Evolutionary conservation across 2,888 invertebrate species (phyloP).

Genomic region (Temnothorax rugatulus): DNA sequence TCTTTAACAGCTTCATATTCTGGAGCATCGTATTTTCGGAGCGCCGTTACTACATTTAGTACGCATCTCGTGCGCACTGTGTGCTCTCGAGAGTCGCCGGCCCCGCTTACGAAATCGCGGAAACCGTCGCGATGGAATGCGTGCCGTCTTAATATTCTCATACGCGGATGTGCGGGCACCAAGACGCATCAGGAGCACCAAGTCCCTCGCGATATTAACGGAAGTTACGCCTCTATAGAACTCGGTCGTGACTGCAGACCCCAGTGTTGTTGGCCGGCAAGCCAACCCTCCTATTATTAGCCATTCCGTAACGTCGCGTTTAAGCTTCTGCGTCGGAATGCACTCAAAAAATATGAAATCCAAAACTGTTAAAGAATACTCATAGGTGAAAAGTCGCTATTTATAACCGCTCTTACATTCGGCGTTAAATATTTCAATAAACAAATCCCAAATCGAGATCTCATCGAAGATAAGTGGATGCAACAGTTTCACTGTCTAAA

Average conservation of each 20-base stretch:
- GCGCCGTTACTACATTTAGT: neutral
- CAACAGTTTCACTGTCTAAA: neutral
- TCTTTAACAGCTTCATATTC: neutral
- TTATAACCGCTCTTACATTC: neutral
- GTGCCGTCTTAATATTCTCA: constrained; percentile 42
- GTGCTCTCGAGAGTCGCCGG: neutral
- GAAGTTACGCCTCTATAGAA: constrained; percentile 71
- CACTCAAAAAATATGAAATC: constrained; percentile 80
- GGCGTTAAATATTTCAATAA: neutral
- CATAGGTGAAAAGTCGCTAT: neutral
- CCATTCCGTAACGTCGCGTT: constrained; percentile 79
- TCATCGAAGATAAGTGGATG: neutral
- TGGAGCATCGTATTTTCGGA: constrained; percentile 1
- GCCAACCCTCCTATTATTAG: constrained; percentile 84
- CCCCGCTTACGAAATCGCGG: constrained; percentile 45
- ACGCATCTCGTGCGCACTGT: neutral
- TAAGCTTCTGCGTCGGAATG: constrained; percentile 75
- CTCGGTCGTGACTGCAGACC: constrained; percentile 66
- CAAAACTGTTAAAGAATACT: constrained; percentile 72
- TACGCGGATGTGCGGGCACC: constrained; percentile 34
- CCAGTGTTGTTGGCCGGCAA: constrained; percentile 79
- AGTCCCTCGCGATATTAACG: constrained; percentile 67
- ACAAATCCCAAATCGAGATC: neutral
- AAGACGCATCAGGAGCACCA: constrained; percentile 31
- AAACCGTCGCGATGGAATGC: constrained; percentile 48